Conservation (phyloP, 2,888 invertebrate species). For the Erynnis tages region DNA sequence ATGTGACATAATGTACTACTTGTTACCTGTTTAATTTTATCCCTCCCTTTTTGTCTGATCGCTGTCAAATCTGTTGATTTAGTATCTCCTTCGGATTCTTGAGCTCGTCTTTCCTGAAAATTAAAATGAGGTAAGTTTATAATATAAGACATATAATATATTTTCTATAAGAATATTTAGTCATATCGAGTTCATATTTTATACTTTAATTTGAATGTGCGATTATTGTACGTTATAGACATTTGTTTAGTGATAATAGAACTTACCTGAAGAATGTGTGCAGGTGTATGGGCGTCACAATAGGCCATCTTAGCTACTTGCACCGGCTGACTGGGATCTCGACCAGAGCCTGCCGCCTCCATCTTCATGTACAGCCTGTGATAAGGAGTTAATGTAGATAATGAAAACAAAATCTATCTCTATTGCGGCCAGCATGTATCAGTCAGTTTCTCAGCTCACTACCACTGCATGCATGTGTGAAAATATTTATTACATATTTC, state of each 20-base stretch:
- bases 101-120: slow-evolving; percentile 62
- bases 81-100: slow-evolving; percentile 70
- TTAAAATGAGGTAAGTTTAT: not conserved
- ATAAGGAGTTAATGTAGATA: too few relatives aligned
- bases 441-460: too few relatives aligned
- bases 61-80: slow-evolving; percentile 63
- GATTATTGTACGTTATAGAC: too few relatives aligned
- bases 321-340: slow-evolving; percentile 86
- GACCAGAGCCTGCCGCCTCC: slow-evolving; percentile 88
- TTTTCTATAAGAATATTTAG: too few relatives aligned
- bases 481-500: too few relatives aligned
- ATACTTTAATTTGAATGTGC: too few relatives aligned
- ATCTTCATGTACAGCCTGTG: slow-evolving; percentile 95
- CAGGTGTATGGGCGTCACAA: slow-evolving; percentile 96
- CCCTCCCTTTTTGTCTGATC: slow-evolving; percentile 85
- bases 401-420: too few relatives aligned
- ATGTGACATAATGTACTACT: not conserved
- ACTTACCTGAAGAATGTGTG: slow-evolving; percentile 79
- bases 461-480: too few relatives aligned
- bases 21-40: slow-evolving; percentile 89
- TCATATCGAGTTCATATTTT: too few relatives aligned
- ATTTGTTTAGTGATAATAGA: not conserved
- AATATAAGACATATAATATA: too few relatives aligned
- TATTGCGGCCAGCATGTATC: too few relatives aligned
- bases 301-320: slow-evolving; percentile 97